phyloP scores from a whole-genome alignment of 2,113 vertebrate species.

The Zosterops lateralis region DNA sequence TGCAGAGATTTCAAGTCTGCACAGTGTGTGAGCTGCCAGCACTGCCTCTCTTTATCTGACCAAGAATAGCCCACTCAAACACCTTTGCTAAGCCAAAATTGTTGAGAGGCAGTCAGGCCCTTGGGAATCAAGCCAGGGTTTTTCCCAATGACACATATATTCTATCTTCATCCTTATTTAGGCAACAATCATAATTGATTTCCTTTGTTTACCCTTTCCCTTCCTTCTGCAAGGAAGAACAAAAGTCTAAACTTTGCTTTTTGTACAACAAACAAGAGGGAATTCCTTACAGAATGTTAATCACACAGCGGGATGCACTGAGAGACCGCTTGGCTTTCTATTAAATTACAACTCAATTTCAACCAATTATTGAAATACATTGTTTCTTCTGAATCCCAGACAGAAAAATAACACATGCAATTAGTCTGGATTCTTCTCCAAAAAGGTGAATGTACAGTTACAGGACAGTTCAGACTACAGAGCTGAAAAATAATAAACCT shows the following conservation, averaged over 20 bases:
- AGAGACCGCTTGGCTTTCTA: not conserved
- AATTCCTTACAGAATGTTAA: not conserved
- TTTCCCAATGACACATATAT: constrained; percentile 31
- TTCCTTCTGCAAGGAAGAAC: not conserved
- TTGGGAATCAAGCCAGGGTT: not conserved
- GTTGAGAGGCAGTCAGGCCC: not conserved
- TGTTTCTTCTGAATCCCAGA: not conserved
- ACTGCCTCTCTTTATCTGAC: constrained; percentile 13
- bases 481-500: not conserved
- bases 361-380: not conserved
- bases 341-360: not conserved
- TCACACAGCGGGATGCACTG: not conserved
- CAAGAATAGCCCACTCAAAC: not conserved
- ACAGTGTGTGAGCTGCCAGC: not conserved
- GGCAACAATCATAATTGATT: constrained; percentile 13
- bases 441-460: not conserved
- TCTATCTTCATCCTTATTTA: constrained; percentile 24
- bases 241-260: constrained; percentile 1
- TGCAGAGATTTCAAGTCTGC: constrained; percentile 10
- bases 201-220: constrained; percentile 6
- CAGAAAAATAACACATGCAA: not conserved
- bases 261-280: not conserved
- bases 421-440: not conserved
- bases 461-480: not conserved
- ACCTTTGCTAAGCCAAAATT: constrained; percentile 13